Conservation (phyloP, 1,140 invertebrate species). For the Hestina assimilis region DNA sequence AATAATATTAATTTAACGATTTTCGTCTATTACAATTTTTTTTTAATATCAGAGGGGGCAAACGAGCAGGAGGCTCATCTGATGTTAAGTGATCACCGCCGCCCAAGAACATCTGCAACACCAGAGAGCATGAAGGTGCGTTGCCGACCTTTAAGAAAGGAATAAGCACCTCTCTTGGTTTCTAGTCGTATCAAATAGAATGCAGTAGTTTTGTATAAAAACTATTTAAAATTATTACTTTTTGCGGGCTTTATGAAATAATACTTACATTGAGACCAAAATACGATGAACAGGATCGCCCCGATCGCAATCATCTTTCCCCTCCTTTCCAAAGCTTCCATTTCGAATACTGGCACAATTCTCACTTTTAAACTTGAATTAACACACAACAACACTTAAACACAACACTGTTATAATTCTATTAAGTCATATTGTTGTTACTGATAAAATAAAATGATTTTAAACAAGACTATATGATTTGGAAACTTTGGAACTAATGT, state of each 20-base stretch:
- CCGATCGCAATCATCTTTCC: slow-evolving; percentile 42
- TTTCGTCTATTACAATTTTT: no score
- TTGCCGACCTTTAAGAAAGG: no score
- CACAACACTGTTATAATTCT: slow-evolving; percentile 27
- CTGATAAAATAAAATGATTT: neutral
- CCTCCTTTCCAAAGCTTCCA: slow-evolving; percentile 67
- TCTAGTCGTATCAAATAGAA: no score
- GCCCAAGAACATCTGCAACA: no score
- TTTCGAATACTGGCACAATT: slow-evolving; percentile 42
- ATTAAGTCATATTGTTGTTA: slow-evolving; percentile 34
- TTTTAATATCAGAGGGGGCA: no score
- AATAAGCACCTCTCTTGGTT: no score
- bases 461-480: neutral
- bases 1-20: no score
- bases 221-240: neutral
- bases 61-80: no score
- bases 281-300: slow-evolving; percentile 48
- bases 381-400: slow-evolving; percentile 31
- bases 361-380: slow-evolving; percentile 29
- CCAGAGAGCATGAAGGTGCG: no score
- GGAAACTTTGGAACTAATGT: neutral
- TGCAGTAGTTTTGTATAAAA: neutral
- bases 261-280: slow-evolving; percentile 66
- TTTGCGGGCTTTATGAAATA: neutral
- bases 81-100: no score